Evolutionary conservation across 2,888 invertebrate species (phyloP).

Genomic region (Camptogramma bilineatum): DNA sequence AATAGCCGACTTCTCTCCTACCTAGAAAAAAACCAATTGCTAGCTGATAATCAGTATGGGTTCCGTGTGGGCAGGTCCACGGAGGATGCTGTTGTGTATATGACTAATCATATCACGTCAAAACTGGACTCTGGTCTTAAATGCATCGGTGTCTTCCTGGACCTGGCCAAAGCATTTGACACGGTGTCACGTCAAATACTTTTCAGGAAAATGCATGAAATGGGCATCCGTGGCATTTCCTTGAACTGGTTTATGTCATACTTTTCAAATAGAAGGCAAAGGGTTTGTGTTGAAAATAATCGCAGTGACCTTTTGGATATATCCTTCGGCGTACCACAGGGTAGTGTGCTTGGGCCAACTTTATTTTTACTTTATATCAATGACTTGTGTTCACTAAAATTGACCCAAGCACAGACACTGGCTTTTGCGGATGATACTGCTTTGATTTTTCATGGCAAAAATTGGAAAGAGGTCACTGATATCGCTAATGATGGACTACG

Average conservation of each 20-base stretch:
- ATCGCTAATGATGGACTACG: neutral
- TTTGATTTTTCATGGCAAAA: neutral
- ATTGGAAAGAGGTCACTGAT: neutral
- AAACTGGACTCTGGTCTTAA: neutral
- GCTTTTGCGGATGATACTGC: slow-evolving; percentile 1
- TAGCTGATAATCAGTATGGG: neutral
- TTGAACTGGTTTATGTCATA: neutral
- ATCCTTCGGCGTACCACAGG: slow-evolving; percentile 12
- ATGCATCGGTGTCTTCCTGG: neutral
- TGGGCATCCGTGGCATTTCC: neutral
- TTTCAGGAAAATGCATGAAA: neutral
- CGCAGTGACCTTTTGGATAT: neutral
- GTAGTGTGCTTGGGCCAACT: slow-evolving; percentile 19
- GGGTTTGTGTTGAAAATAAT: neutral
- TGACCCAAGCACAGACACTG: neutral
- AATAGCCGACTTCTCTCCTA: neutral
- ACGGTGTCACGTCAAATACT: neutral
- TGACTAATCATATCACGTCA: neutral
- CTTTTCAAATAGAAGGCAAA: neutral
- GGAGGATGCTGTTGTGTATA: neutral
- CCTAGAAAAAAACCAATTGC: neutral
- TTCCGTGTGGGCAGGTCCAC: neutral
- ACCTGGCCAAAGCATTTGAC: neutral
- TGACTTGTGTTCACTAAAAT: neutral
- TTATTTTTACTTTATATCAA: slow-evolving; percentile 21